Base-by-base conservation (phyloP, 2,888 invertebrate species). In the Lathronympha strigana region DNA sequence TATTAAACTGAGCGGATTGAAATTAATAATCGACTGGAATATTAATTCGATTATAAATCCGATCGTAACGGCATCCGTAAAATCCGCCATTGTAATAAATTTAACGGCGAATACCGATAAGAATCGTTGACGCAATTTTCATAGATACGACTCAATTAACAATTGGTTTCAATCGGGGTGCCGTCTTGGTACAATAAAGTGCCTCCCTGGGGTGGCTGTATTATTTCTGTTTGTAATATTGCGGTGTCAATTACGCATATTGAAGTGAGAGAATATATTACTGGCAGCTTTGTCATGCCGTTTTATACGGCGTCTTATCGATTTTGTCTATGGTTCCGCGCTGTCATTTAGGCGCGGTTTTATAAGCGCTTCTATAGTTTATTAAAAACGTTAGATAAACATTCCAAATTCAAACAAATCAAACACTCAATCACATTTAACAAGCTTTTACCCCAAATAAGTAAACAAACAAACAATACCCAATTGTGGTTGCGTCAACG, bases 111-210 rank as follows among this genome's bases (percentile, higher is more conserved):
- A 87, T 86, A 81, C 85, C 88, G 90, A 90, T 90, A 90, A 89
- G 89, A 86, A 90, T 91, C 90, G 87, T 85, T 84, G 87, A 87
- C 88, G 87, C 87, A 86, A 90, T 89, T 90, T 88, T 90, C 91
- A 89, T 88, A 91, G 92, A 92, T 91, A 92, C 88, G 86, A 88
- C 92, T 92, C 92, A 91, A 92, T 91, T 92, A 91, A 92, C 92
- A 91, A 90, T 90, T 86, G 92, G 89, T 90, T 90, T 90, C 90
- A 90, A 90, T 91, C 90, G 90, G 80, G 89, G 90, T 89, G 90
- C 90, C 90, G 88, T 87, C 86, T 78, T 86, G 83, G 83, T 79
- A 81, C 89, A 90, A 90, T 89, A 90, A 90, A 90, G 87, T 86
- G 81, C 84, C 88, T 71, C 71, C 76, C 78, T 69, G 74, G 79